Base-by-base conservation (phyloP, 2,113 vertebrate genomes). In the Lagopus muta region DNA sequence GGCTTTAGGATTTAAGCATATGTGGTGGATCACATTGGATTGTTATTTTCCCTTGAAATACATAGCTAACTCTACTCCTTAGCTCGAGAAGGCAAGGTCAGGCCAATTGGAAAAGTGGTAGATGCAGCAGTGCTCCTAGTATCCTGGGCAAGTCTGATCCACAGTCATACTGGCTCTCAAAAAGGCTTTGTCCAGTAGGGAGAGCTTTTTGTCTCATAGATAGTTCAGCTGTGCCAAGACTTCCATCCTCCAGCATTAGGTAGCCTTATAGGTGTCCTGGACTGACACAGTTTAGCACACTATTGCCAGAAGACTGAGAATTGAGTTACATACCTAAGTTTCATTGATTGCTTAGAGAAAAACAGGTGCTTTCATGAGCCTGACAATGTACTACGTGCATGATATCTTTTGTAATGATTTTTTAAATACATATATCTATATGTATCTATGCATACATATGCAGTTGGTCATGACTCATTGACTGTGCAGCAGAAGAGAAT, bases 391-490 rank as follows among this genome's bases (percentile, higher is more conserved):
- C 60, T 76, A 45, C 32, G 13, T 47, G 27, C 0, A 0, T 0
- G 1, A 6, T 47, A 11, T 65, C 62, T 89, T 92, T 52, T 89
- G 82, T 83, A 81, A 3, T 66, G 24, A 47, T 82, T 62, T 94
- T 72, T 42, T 48, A 8, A 13, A 90, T 20, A 81, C 24, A 61
- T 28, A 47, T 30, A 32, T 52, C 32, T 16, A 13, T 36, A 45
- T 7, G 13, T 36, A 58, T 32, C 55, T 13, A 15, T 1, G 21
- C 36, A 52, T 34, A 13, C 64, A 78, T 93, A 80, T 93, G 90
- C 0, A 0, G 47, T 77, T 81, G 52, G 88, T n/a, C 47, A 3
- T 96, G 96, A 96, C 86, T 96, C 95, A 96, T 96, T 55, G 95
- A 91, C 93, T 91, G 64, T 89, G 42, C 84, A 95, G 82, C 2